Evolutionary conservation across 2,888 invertebrate genomes (phyloP), one percentile per base, ranked within the genome.

Genomic region (Drosophila meridionalis): DNA sequence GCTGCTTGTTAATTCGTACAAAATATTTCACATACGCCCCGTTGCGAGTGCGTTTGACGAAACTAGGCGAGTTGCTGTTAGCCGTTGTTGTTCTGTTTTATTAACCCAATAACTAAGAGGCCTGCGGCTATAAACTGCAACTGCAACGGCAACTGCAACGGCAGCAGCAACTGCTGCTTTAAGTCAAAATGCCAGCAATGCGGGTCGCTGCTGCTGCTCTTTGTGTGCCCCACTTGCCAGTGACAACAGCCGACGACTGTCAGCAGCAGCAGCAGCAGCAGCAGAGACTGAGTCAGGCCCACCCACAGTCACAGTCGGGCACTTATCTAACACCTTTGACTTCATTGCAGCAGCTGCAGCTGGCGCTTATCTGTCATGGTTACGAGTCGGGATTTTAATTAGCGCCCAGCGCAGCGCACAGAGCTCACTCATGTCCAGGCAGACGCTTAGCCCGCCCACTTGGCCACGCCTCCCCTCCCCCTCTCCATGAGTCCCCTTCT

Each of bases 281-380:
- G 50, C 50, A 43, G 20, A 9, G 20, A 20, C 43, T 43, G 43
- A 40, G 8, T 9, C 48, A 36, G 11, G 20, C 20, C 36, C 43
- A 43, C 42, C 32, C 42, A 8, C 32, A 4, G 40, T 11, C 42
- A 8, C 32, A 4, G 40, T 11, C 11, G 12, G 40, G 50, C 78
- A 80, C 84, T 89, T 89, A 83, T 72, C 90, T 80, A 89, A 88
- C 88, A 85, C 85, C 90, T 85, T 85, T 89, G 88, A 88, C 88
- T 85, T 69, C 69, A 82, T 75, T 78, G 70, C 64, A 58, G 60
- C 69, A 20, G 59, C 73, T 65, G 65, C 62, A 45, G 62, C 8
- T 47, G 58, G 30, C 62, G 78, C 89, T 87, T 87, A 89, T 85
- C 89, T 85, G 88, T 85, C 90, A 85, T 87, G 88, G 88, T 73